Percentiles rank a stretch among this genome's conserved stretches.
phyloP scores from a whole-genome alignment of 2,113 vertebrate genomes.

The Lanius ludovicianus region DNA sequence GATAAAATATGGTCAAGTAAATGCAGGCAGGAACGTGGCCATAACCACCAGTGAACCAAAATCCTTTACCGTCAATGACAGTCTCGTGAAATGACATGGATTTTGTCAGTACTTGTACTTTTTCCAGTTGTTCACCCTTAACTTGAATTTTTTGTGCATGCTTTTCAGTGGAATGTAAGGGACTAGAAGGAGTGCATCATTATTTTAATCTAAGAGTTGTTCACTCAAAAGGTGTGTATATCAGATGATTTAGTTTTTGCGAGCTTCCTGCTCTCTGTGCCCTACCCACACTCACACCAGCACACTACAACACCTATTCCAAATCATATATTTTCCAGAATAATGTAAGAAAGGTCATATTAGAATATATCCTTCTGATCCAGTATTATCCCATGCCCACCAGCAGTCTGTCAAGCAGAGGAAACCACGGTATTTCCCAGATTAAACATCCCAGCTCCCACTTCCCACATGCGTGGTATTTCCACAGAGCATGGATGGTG shows the following conservation, averaged over 20 bases:
- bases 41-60: neutral
- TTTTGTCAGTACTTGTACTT: neutral
- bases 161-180: neutral
- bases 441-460: neutral
- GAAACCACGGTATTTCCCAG: neutral
- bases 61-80: neutral
- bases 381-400: neutral
- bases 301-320: neutral
- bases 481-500: neutral
- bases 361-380: neutral
- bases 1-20: neutral
- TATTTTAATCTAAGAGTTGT: neutral
- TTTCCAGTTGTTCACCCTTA: neutral
- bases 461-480: rapidly evolving
- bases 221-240: neutral
- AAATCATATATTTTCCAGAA: neutral
- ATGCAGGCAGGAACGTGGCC: neutral
- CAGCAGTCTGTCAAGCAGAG: neutral
- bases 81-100: neutral
- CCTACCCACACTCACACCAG: neutral
- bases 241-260: neutral
- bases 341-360: neutral
- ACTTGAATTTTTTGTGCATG: neutral
- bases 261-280: neutral
- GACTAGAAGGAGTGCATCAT: neutral